phyloP scores from a whole-genome alignment of 2,888 invertebrate species.

The Thera britannica region DNA sequence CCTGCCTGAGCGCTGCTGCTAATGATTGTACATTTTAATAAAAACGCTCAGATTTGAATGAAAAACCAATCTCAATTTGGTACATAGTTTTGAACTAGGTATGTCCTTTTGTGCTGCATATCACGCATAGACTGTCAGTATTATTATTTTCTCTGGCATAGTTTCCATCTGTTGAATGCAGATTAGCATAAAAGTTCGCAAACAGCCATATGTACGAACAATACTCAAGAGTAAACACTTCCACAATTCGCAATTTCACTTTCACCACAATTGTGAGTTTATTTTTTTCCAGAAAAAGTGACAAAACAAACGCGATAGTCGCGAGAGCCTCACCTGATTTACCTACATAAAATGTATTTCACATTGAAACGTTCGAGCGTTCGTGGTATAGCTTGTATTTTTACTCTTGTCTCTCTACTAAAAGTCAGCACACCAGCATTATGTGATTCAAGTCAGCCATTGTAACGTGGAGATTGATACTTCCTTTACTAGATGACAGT shows the following conservation, averaged over 20 bases:
- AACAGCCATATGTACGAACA: constrained; percentile 36
- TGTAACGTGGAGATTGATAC: not conserved
- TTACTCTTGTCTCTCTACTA: not conserved
- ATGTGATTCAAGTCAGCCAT: not conserved
- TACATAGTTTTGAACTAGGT: too few relatives aligned
- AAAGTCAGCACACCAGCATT: too few relatives aligned
- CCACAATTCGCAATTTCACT: constrained; percentile 51
- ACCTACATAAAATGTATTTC: not conserved
- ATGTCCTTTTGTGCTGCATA: too few relatives aligned
- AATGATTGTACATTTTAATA: too few relatives aligned
- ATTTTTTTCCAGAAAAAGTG: constrained; percentile 31
- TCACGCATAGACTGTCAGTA: not conserved
- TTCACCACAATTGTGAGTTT: constrained; percentile 47
- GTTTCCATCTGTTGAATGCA: constrained; percentile 26
- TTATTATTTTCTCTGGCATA: constrained; percentile 7
- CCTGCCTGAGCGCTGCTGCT: too few relatives aligned
- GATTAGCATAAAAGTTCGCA: constrained; percentile 38
- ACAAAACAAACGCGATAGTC: constrained; percentile 16
- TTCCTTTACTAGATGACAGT: not conserved
- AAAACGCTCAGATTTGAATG: too few relatives aligned
- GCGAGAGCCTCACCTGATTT: not conserved
- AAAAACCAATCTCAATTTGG: too few relatives aligned
- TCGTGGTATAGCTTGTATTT: not conserved
- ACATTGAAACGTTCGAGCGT: not conserved
- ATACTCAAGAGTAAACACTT: constrained; percentile 44